Percentiles rank a stretch among this genome's conserved stretches.
Evolutionary conservation across 2,888 invertebrate genomes (phyloP).

Genomic region (Drosophila macrospina): DNA sequence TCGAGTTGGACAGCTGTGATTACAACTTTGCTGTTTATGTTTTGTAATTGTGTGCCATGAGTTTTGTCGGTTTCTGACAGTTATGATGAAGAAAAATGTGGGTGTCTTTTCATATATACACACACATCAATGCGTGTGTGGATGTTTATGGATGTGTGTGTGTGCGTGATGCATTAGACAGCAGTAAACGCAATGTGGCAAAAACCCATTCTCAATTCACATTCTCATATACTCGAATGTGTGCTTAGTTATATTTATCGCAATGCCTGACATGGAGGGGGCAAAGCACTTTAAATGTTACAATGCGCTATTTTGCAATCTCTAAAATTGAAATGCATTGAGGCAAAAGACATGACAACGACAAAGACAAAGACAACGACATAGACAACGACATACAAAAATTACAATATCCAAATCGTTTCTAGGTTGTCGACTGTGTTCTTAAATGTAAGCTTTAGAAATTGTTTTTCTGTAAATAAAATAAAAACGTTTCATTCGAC

Average conservation of each 20-base stretch:
- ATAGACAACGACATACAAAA: background rate
- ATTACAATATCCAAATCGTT: constrained; percentile 23
- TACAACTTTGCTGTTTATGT: constrained; percentile 77
- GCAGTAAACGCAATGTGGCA: constrained; percentile 41
- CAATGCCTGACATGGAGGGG: constrained; percentile 45
- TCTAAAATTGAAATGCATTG: constrained; percentile 61
- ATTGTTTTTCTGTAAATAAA: too few relatives aligned
- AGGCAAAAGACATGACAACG: constrained; percentile 29
- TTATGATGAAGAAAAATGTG: constrained; percentile 76
- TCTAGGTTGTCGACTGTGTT: background rate
- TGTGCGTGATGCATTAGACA: constrained; percentile 40
- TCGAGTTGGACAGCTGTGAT: constrained; percentile 75
- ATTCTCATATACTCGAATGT: background rate
- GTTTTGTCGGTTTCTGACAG: constrained; percentile 76
- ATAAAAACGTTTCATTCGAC: too few relatives aligned
- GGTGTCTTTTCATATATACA: constrained; percentile 39
- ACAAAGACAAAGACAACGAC: background rate
- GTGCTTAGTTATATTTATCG: constrained; percentile 26
- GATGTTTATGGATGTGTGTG: constrained; percentile 9
- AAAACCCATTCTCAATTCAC: constrained; percentile 22
- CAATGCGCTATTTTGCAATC: constrained; percentile 46
- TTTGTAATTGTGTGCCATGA: constrained; percentile 71
- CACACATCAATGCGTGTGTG: constrained; percentile 8
- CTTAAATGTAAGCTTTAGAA: too few relatives aligned
- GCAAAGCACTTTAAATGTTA: constrained; percentile 66